A percentile compares a stretch with the other conserved stretches of the same genome.
phyloP scores from a whole-genome alignment of 2,797 vertebrate species.

The Lacerta viridis region DNA sequence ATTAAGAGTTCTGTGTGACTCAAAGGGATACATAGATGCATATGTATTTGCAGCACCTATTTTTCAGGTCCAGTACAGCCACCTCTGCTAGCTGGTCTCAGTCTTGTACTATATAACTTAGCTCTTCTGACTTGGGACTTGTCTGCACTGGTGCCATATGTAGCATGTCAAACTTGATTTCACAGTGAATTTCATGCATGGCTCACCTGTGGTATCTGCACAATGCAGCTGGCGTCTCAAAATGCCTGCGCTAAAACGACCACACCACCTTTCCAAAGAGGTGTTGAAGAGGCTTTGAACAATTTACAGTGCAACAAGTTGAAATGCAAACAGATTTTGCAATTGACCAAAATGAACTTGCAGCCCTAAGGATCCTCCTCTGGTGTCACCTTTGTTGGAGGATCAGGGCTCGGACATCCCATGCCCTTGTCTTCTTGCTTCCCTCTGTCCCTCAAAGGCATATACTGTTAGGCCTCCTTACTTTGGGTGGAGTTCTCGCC shows the following conservation, averaged over 20 bases:
- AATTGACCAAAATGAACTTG: background rate
- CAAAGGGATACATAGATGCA: background rate
- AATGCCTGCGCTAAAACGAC: background rate
- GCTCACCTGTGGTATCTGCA: conserved; percentile 21
- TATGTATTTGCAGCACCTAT: background rate
- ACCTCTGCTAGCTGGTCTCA: background rate
- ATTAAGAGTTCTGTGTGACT: conserved; percentile 7
- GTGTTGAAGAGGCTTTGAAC: background rate
- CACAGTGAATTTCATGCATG: conserved; percentile 27
- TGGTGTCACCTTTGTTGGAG: background rate
- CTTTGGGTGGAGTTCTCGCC: conserved; percentile 12
- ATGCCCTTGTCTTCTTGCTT: background rate
- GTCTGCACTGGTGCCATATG: conserved; percentile 23
- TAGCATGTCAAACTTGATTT: conserved; percentile 39
- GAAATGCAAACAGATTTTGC: background rate
- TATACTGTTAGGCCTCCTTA: background rate
- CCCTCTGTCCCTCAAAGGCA: background rate
- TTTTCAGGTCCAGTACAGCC: background rate
- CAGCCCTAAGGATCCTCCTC: background rate
- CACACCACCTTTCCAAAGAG: no score
- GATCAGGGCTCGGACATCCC: background rate
- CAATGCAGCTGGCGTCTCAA: background rate
- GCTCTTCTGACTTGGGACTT: conserved; percentile 8
- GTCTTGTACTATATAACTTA: background rate
- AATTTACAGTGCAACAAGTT: background rate